Evolutionary conservation across 2,113 vertebrate species (phyloP), one percentile per base, ranked within the genome.

Genomic region (Bos javanicus): DNA sequence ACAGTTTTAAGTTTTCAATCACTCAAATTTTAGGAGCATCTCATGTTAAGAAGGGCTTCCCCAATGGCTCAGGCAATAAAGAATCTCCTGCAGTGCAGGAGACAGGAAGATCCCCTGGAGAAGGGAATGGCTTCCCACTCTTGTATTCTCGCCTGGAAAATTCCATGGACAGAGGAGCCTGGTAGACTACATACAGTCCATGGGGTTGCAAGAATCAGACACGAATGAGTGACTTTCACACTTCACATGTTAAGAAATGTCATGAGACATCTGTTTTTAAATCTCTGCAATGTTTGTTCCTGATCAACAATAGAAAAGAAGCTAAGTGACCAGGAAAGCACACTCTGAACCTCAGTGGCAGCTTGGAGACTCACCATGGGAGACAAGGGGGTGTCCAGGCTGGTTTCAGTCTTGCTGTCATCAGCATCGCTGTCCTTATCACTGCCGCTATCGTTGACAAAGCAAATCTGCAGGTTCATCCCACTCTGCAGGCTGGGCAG

Each of bases 391-490:
- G 99, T 99, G 98, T 99, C 99, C 99, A 99, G 97, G 97, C 99
- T 99, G 96, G 99, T 99, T 98, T 99, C 99, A 0, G 99, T 99
- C 99, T 99, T 99, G 98, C 99, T 99, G 99, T 99, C 99, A 0
- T 99, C 99, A 0, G 99, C 99, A 57, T 99, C 99, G 0, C 99
- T 99, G 99, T 99, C 99, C 98, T 99, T 99, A 98, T 99, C 99
- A 1, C 99, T 99, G 98, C 99, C 99, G 0, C 99, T 99, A 99
- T 99, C 99, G 1, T 99, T 99, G 86, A 99, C 99, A 16, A 99
- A 99, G 98, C 99, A 99, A 93, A 99, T 99, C 98, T 99, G 99
- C 93, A 99, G 99, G 98, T 99, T 99, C 99, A 99, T 99, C 98
- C 99, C 99, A 5, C 99, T 99, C 98, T 99, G 99, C 36, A 99